Conservation (phyloP, 2,113 vertebrate genomes). For the Myotis davidii region DNA sequence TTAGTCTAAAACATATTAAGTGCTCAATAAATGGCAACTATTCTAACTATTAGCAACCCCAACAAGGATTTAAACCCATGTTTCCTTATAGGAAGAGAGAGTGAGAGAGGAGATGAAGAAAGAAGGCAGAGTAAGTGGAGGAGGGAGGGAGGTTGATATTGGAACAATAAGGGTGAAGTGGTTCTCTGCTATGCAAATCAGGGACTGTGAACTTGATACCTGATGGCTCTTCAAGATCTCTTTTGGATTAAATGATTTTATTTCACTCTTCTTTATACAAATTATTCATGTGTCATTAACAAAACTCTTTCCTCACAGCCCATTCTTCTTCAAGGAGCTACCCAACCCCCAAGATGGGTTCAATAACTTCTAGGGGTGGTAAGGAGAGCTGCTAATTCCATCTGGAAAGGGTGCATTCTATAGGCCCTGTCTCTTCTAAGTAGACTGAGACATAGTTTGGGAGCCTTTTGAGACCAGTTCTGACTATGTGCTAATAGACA, state of each 20-base stretch:
- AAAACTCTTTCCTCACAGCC: neutral
- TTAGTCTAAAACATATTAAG: neutral
- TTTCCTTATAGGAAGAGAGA: neutral
- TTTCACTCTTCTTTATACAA: neutral
- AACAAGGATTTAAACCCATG: neutral
- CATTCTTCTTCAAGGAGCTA: constrained; percentile 1
- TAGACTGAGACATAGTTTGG: neutral
- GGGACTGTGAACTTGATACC: neutral
- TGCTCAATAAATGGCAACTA: neutral
- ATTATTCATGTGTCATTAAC: neutral
- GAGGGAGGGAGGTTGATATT: neutral
- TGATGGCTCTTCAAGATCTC: neutral
- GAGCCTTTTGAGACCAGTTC: constrained; percentile 1
- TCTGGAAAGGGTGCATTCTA: neutral
- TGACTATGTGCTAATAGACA: neutral
- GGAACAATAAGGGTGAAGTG: neutral
- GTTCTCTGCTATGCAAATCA: constrained; percentile 16
- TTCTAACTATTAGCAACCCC: neutral
- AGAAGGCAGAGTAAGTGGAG: neutral
- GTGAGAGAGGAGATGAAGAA: neutral
- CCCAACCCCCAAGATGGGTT: neutral
- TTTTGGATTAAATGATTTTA: constrained; percentile 30
- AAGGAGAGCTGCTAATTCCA: neutral
- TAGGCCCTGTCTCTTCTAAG: neutral
- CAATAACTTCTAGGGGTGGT: neutral